A percentile compares a stretch with the other conserved stretches of the same genome.
phyloP scores from a whole-genome alignment of 2,888 invertebrate species.

The Drosophila phalerata region DNA sequence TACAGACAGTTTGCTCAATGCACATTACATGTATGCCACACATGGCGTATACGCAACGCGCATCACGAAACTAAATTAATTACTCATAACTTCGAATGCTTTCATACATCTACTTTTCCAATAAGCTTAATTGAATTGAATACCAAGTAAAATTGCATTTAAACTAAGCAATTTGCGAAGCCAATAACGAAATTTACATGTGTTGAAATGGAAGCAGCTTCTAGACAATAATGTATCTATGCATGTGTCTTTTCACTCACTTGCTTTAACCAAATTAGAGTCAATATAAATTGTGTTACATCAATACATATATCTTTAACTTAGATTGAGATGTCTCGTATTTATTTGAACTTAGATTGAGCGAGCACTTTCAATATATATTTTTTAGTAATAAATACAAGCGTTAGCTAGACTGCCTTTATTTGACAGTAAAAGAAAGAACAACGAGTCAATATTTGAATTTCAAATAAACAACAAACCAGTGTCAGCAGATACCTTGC shows the following conservation, averaged over 20 bases:
- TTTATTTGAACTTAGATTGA: no score
- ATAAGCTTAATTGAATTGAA: conserved; percentile 51
- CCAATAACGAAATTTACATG: not conserved
- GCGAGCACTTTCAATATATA: not conserved
- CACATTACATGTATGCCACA: conserved; percentile 4
- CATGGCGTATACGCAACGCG: conserved; percentile 47
- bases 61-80: conserved; percentile 46
- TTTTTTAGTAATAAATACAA: not conserved
- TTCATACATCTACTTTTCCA: conserved; percentile 15
- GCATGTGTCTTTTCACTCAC: no score
- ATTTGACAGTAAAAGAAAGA: not conserved
- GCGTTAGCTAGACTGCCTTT: not conserved
- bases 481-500: not conserved
- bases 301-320: not conserved
- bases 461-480: not conserved
- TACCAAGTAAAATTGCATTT: conserved; percentile 14
- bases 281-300: no score
- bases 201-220: not conserved
- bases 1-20: conserved; percentile 27
- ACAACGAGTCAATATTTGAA: not conserved
- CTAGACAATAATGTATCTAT: no score
- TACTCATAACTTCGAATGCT: conserved; percentile 58
- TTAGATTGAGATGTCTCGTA: no score
- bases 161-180: not conserved
- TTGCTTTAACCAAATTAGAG: not conserved